Conservation (phyloP, 2,113 vertebrate species). For the Isurus oxyrinchus region DNA sequence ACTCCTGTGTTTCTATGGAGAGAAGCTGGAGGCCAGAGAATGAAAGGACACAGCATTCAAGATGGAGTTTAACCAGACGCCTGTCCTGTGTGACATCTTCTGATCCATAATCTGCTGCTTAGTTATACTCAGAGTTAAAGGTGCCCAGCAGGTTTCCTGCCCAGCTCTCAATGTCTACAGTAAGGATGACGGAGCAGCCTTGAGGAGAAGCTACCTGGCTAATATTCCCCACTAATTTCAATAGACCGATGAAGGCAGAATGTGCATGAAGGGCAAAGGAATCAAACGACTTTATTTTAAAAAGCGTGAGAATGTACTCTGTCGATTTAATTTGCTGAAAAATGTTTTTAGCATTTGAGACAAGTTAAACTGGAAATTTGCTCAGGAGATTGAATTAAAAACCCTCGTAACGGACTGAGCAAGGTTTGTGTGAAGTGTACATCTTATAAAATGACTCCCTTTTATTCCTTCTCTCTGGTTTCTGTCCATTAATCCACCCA, state of each 20-base stretch:
- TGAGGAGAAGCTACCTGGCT: background rate
- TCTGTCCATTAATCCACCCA: too few species aligned
- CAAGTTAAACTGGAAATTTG: background rate
- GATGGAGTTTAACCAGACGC: background rate
- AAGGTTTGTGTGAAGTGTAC: background rate
- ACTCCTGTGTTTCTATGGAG: background rate
- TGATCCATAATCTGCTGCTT: background rate
- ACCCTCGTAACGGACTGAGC: background rate
- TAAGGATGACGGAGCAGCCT: background rate
- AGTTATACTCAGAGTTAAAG: background rate
- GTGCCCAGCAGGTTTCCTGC: background rate
- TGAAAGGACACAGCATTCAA: background rate
- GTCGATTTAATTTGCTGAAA: background rate
- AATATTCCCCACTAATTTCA: background rate
- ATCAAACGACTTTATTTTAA: background rate
- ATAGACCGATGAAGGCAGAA: background rate
- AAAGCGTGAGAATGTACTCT: background rate
- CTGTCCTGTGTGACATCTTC: background rate
- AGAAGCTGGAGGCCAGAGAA: background rate
- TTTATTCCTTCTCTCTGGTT: too few species aligned
- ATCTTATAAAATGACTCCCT: background rate
- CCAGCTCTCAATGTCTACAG: background rate
- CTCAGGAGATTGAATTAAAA: background rate
- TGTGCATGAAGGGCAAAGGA: background rate
- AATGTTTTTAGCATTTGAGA: background rate